Percentiles rank a stretch among this genome's conserved stretches.
These are phyloP conservation scores for Alethe castanea DNA, from an alignment of 2,113 vertebrate genomes.

Conservation along the genomic window DNA sequence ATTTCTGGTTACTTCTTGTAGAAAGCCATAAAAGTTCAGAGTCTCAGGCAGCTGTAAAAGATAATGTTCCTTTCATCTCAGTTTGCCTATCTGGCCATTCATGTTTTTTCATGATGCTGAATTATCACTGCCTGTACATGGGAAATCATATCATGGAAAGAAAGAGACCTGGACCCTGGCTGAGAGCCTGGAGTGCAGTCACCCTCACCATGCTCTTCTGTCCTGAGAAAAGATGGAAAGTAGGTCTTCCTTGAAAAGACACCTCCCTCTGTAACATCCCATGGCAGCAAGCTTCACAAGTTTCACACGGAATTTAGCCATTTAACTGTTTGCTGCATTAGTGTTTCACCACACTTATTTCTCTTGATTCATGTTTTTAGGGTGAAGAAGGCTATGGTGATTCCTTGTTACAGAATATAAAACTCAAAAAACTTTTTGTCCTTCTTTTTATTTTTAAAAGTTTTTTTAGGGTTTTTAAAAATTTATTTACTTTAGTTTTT, in stretches of 20 bases:
- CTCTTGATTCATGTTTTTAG: not conserved
- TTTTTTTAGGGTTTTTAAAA: fast-evolving
- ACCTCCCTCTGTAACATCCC: not conserved
- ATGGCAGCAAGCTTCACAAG: not conserved
- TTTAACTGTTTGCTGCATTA: not conserved
- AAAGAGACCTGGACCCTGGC: not conserved
- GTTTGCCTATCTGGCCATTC: not conserved
- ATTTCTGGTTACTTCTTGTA: not conserved
- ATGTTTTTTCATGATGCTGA: not conserved
- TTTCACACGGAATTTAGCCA: not conserved
- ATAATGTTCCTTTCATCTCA: not conserved
- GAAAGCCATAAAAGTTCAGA: not conserved
- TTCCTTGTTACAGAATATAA: not conserved
- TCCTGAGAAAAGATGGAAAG: not conserved
- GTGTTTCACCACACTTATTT: not conserved
- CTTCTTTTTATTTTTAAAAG: not conserved
- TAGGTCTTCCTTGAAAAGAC: not conserved
- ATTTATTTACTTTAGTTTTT: not conserved
- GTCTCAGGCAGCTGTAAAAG: not conserved
- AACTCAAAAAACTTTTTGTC: not conserved
- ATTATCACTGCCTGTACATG: not conserved
- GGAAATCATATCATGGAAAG: not conserved
- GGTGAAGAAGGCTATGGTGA: not conserved
- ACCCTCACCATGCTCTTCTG: not conserved
- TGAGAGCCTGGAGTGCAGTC: not conserved